These are phyloP conservation scores for Clamator glandarius DNA, from an alignment of 2,797 vertebrate species.

Conservation along the genomic window DNA sequence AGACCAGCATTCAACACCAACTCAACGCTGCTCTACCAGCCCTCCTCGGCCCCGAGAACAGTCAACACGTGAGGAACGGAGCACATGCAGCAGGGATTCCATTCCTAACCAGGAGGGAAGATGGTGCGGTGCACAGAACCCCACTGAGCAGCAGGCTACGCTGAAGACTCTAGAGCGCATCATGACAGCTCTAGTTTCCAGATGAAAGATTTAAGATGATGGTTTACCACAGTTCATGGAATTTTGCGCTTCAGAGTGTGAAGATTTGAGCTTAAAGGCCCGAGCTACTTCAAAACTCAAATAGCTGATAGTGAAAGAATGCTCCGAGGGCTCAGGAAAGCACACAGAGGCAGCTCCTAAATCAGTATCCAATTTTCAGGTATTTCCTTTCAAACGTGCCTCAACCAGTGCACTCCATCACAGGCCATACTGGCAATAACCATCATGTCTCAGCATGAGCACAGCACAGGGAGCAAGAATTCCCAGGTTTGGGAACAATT, in stretches of 20 bases:
- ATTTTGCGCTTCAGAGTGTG: background rate
- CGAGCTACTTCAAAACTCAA: background rate
- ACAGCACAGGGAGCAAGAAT: background rate
- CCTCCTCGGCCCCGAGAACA: background rate
- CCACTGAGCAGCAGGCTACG: background rate
- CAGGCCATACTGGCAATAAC: background rate
- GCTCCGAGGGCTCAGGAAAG: background rate
- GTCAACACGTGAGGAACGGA: background rate
- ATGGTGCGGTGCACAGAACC: background rate
- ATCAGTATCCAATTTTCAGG: background rate
- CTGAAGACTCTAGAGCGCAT: background rate
- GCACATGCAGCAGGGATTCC: background rate
- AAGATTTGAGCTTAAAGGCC: background rate
- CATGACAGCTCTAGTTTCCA: background rate
- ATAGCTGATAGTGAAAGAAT: background rate
- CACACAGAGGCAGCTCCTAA: background rate
- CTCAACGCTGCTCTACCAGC: background rate
- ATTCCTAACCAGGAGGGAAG: background rate
- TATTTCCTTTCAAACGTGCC: background rate
- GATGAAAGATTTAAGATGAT: background rate
- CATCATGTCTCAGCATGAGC: background rate
- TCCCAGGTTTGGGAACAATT: background rate
- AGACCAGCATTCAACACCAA: background rate
- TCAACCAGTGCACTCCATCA: background rate
- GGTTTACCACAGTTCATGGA: slow-evolving; percentile 16